Evolutionary conservation across 1,140 invertebrate species (phyloP).

Genomic region (Charaxes varanes): DNA sequence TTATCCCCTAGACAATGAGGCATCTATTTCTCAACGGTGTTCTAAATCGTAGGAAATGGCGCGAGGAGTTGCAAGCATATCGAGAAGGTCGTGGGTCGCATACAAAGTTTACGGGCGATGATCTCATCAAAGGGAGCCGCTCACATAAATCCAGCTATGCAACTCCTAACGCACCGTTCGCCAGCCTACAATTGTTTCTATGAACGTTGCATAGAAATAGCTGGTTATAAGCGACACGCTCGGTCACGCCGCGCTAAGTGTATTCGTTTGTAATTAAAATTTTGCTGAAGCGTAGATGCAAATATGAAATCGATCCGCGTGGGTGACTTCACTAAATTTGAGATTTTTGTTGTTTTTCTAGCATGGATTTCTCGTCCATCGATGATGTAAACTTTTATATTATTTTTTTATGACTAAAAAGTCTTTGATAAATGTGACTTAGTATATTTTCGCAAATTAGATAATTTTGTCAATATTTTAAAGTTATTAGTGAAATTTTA

Average conservation of each 20-base stretch:
- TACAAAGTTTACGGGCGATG: conserved; percentile 59
- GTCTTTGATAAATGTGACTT: too few relatives aligned
- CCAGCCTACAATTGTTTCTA: conserved; percentile 48
- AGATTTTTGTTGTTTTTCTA: too few relatives aligned
- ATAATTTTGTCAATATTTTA: too few relatives aligned
- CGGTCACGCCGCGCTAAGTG: conserved; percentile 18
- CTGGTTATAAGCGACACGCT: conserved; percentile 36
- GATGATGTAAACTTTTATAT: too few relatives aligned
- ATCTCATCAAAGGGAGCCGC: conserved; percentile 71
- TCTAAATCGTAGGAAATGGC: conserved; percentile 66
- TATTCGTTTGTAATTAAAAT: conserved; percentile 27
- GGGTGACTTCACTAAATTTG: too few relatives aligned
- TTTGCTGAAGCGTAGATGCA: conserved; percentile 5
- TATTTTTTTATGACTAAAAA: too few relatives aligned
- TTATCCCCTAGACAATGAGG: conserved; percentile 54
- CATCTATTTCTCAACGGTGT: conserved; percentile 60
- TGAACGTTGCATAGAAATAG: conserved; percentile 57
- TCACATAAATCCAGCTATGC: conserved; percentile 53
- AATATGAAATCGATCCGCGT: too few relatives aligned
- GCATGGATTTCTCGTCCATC: too few relatives aligned
- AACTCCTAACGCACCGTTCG: conserved; percentile 46
- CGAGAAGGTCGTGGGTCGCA: conserved; percentile 58
- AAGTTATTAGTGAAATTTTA: too few relatives aligned
- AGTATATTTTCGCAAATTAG: too few relatives aligned
- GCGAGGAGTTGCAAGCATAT: conserved; percentile 54